phyloP scores from a whole-genome alignment of 2,113 vertebrate species.

The Monopterus albus region DNA sequence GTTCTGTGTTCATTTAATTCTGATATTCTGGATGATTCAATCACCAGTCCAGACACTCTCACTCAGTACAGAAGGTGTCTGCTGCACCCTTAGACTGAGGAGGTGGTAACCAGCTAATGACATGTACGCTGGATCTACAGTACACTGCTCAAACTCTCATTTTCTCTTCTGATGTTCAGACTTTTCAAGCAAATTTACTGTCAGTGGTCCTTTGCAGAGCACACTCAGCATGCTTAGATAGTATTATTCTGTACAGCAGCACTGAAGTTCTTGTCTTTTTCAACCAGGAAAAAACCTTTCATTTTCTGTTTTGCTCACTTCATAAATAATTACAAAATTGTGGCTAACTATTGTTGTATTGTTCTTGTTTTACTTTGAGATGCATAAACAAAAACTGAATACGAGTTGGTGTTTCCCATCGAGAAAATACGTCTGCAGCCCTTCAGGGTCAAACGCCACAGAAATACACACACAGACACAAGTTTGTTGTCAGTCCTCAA shows the following conservation, averaged over 20 bases:
- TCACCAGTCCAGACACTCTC: conserved; percentile 37
- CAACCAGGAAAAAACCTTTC: background rate
- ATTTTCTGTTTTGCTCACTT: background rate
- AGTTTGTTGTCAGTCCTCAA: too few relatives aligned
- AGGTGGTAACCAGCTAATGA: conserved; percentile 51
- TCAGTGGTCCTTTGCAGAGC: background rate
- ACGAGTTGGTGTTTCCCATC: background rate
- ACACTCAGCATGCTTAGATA: background rate
- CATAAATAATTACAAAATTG: too few relatives aligned
- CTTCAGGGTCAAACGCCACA: conserved; percentile 24
- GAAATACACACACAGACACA: conserved; percentile 12
- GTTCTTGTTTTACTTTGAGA: background rate
- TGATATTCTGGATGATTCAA: conserved; percentile 55
- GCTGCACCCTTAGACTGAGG: conserved; percentile 53
- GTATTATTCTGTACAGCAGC: background rate
- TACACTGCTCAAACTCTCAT: conserved; percentile 13
- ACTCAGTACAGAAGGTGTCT: conserved; percentile 54
- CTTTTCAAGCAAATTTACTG: background rate
- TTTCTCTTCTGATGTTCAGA: conserved; percentile 5
- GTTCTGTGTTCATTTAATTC: conserved; percentile 8
- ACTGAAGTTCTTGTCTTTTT: too few relatives aligned
- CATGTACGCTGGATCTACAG: conserved; percentile 29
- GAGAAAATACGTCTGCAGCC: conserved; percentile 12
- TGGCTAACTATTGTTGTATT: background rate
- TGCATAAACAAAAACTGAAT: background rate